Conservation (phyloP, 1,140 invertebrate genomes). For the Euura saliciscinereae region DNA sequence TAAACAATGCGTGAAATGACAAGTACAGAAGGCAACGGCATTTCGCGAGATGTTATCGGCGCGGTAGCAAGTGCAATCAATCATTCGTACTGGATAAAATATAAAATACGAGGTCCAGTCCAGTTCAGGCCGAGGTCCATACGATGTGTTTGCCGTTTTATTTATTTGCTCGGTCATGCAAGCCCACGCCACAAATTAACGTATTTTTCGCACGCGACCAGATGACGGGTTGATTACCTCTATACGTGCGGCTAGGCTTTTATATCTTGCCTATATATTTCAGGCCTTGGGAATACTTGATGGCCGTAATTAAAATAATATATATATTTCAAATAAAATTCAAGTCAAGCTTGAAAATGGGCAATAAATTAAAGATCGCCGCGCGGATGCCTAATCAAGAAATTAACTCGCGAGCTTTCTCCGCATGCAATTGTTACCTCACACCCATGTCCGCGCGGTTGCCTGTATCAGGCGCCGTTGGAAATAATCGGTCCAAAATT, state of each 20-base stretch:
- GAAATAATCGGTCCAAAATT: too few relatives aligned
- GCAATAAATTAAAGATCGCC: neutral
- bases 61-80: constrained; percentile 48
- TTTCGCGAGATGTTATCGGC: constrained; percentile 52
- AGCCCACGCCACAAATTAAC: constrained; percentile 48
- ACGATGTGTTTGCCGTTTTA: constrained; percentile 45
- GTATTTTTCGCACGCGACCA: constrained; percentile 55
- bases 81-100: constrained; percentile 57
- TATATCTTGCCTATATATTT: neutral
- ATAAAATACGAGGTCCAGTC: constrained; percentile 41
- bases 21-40: constrained; percentile 44
- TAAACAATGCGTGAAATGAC: constrained; percentile 60
- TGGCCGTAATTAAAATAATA: neutral
- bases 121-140: constrained; percentile 22
- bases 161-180: constrained; percentile 58
- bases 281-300: constrained; percentile 8
- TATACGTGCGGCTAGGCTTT: constrained; percentile 10
- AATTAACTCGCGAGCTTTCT: too few relatives aligned
- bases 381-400: neutral
- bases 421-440: too few relatives aligned
- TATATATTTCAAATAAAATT: too few relatives aligned
- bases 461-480: too few relatives aligned
- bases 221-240: constrained; percentile 39
- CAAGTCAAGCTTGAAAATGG: neutral
- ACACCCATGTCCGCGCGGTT: too few relatives aligned